phyloP scores from a whole-genome alignment of 2,113 vertebrate species.

The Dipodomys ordii region DNA sequence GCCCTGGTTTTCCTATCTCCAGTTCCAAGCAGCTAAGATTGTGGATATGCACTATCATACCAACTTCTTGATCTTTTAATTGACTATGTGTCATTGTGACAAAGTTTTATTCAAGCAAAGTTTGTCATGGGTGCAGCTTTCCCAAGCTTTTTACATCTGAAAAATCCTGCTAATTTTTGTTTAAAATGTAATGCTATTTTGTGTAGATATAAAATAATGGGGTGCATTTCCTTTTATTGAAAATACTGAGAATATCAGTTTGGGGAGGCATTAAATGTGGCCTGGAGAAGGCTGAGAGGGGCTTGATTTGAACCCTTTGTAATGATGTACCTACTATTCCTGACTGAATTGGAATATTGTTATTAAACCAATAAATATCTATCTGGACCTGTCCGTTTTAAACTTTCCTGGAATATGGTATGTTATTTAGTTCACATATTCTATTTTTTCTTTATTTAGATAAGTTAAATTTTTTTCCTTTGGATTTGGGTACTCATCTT shows the following conservation, averaged over 20 bases:
- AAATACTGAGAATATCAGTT: neutral
- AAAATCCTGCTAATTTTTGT: neutral
- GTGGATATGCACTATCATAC: too few relatives aligned
- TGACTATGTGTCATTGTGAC: neutral
- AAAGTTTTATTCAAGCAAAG: conserved; percentile 8
- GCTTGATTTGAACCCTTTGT: neutral
- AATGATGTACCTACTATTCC: neutral
- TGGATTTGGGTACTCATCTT: conserved; percentile 19
- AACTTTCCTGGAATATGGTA: conserved; percentile 31
- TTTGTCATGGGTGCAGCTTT: neutral
- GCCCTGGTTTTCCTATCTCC: too few relatives aligned
- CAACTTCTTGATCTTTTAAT: neutral
- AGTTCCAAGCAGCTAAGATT: too few relatives aligned
- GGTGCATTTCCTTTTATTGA: neutral
- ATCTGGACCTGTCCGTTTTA: neutral
- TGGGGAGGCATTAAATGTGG: neutral
- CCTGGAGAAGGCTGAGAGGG: neutral
- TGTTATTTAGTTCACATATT: conserved; percentile 44
- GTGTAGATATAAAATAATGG: neutral
- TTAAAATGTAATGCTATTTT: neutral
- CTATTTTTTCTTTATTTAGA: conserved; percentile 43
- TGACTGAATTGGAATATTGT: neutral
- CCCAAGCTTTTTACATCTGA: neutral
- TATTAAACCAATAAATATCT: neutral
- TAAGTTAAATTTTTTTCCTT: neutral